A percentile compares a stretch with the other conserved stretches of the same genome.
Evolutionary conservation across 1,140 invertebrate genomes (phyloP).

Genomic region (Hylyphantes graminicola): DNA sequence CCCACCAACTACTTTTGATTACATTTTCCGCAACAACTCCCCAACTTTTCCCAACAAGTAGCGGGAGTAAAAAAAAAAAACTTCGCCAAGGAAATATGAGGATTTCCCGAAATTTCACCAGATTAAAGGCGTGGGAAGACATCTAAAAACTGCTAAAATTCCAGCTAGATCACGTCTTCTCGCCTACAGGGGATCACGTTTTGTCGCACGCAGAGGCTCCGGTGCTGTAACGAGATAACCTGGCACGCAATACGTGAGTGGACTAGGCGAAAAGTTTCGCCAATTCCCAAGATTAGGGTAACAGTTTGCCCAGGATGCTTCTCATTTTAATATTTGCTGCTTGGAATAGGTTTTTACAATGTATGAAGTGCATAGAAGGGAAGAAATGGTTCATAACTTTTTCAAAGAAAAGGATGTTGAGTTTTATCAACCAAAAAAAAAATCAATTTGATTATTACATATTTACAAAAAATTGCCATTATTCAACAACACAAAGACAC

Average conservation of each 20-base stretch:
- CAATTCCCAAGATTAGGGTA: constrained; percentile 47
- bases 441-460: no score
- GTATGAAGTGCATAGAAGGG: no score
- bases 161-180: constrained; percentile 3
- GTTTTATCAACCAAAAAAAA: no score
- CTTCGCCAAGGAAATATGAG: constrained; percentile 21
- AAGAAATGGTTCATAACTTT: no score
- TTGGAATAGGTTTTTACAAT: no score
- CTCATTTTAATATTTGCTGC: constrained; percentile 35
- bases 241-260: constrained; percentile 9
- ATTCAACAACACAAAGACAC: no score
- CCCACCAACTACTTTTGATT: constrained; percentile 12
- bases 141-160: no score
- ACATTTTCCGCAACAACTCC: neutral
- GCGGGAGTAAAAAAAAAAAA: constrained; percentile 7
- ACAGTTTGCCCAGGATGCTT: constrained; percentile 13
- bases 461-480: no score
- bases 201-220: constrained; percentile 23
- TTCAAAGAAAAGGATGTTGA: no score
- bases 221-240: constrained; percentile 31
- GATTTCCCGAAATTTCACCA: constrained; percentile 26
- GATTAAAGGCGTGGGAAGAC: constrained; percentile 10
- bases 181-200: constrained; percentile 28
- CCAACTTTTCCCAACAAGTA: neutral
- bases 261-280: constrained; percentile 17